Base-by-base conservation (phyloP, 2,113 vertebrate species). In the Zingel zingel region DNA sequence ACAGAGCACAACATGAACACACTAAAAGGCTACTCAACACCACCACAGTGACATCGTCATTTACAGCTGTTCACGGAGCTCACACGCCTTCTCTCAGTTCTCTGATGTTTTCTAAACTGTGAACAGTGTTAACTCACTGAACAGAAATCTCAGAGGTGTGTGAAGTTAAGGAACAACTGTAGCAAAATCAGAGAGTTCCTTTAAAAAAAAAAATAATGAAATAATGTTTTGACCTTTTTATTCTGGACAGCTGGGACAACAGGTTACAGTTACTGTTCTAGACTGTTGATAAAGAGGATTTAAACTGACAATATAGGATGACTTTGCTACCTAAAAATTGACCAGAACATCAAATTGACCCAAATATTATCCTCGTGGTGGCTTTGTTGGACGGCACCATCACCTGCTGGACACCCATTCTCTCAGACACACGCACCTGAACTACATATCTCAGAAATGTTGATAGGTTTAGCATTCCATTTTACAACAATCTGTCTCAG, bases 231-330 rank as follows among this genome's bases (percentile, higher is more conserved):
- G 3, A 43, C n/a, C 21, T 18, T 58, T 6, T 30, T 16, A 65
- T 36, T 58, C 39, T 48, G 51, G 53, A 36, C 23, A 68, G 66
- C 62, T 76, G 74, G 36, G 51, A 66, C 63, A 54, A 30, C 16
- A 27, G n/a, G 16, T 36, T 68, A 33, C 5, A 4, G 19, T n/a
- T 53, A 13, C 18, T n/a, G 33, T 51, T 51, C 5, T 14, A 69
- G 30, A 23, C 36, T 18, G 51, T 56, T n/a, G 21, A 36, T 15
- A 6, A 12, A 62, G 59, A 1, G 1, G 4, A 30, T 18, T 36
- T 4, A 39, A 12, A n/a, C 39, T 9, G n/a, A 47, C 39, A 65
- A 4, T 14, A 10, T 12, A 23, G 3, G 21, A n/a, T 43, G 10
- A 43, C 39, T 43, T 43, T 27, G 27, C 57, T 59, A 59, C 27